Base-by-base conservation (phyloP, 1,140 invertebrate genomes). In the Zaprionus kolodkinae region DNA sequence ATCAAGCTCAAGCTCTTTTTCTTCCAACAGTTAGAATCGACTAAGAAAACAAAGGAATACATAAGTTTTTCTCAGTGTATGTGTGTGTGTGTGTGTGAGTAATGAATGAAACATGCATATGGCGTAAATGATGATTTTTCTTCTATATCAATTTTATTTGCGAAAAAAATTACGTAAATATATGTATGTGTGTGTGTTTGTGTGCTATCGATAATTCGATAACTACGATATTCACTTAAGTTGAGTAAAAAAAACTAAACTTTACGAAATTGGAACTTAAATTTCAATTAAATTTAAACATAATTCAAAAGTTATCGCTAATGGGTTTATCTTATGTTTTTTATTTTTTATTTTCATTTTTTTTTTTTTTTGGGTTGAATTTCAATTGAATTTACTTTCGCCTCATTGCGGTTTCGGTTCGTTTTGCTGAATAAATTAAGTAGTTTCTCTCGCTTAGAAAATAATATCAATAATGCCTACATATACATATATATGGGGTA, bases 261-360 rank as follows among this genome's bases (percentile, higher is more conserved):
- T 72, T 62, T 87, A 84, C 69, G 67, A 73, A 91, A 80, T 89
- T 89, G 84, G 84, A 91, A 91, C 88, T 91, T 91, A 91, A 91
- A 91, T 88, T 91, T 61, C 60, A 74, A 61, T 65, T 86, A 75
- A 81, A 72, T 79, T 66, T 66, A 52, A 52, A 56, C n/a, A 38
- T 63, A 55, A 55, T 56, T 70, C 55, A 55, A 35, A 55, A 35
- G 35, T n/a, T 68, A 56, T 17, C 17, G 40, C 21, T 61, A 59
- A 59, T 50, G 57, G 17, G n/a, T 30, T 30, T 30, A 30, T 30
- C 27, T 30, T 30, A 30, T 30, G 27, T 30, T 30, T 30, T 6
- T 30, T 3, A 5, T 35, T 36, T 43, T 12, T 43, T 13, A 56
- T 21, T 60, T 13, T 21, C n/a, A 21, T 21, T 21, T 21, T 21